phyloP scores from a whole-genome alignment of 2,797 vertebrate species.

The Anas acuta region DNA sequence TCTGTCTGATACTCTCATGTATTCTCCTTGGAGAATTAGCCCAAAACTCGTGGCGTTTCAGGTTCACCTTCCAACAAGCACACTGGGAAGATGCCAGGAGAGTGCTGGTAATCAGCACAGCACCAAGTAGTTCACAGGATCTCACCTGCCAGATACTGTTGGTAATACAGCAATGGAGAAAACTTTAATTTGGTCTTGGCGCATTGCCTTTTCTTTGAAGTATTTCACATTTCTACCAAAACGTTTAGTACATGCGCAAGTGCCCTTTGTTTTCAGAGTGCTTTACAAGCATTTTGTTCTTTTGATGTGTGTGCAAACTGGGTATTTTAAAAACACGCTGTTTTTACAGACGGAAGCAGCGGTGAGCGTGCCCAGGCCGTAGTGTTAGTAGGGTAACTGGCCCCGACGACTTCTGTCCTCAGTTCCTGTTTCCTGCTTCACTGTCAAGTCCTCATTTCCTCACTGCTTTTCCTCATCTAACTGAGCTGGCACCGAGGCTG shows the following conservation, averaged over 20 bases:
- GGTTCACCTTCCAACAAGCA: background rate
- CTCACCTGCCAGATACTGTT: background rate
- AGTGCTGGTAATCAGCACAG: background rate
- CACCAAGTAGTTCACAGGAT: background rate
- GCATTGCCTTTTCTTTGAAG: conserved; percentile 1
- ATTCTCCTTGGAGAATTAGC: background rate
- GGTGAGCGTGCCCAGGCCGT: background rate
- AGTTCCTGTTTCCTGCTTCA: background rate
- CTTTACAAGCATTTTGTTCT: background rate
- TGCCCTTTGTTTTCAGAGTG: background rate
- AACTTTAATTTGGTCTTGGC: conserved; percentile 8
- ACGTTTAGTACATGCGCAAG: rapidly evolving
- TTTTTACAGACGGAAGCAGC: background rate
- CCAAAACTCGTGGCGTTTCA: background rate
- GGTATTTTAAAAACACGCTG: background rate
- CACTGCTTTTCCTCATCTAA: background rate
- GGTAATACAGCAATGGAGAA: background rate
- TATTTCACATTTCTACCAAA: background rate
- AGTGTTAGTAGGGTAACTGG: background rate
- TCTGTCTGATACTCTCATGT: background rate
- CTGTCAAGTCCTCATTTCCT: background rate
- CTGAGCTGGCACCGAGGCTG: background rate
- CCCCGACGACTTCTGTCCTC: background rate
- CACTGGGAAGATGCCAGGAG: background rate
- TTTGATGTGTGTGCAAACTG: background rate